Conservation (phyloP, 1,140 invertebrate species). For the Protaetia brevitarsis region DNA sequence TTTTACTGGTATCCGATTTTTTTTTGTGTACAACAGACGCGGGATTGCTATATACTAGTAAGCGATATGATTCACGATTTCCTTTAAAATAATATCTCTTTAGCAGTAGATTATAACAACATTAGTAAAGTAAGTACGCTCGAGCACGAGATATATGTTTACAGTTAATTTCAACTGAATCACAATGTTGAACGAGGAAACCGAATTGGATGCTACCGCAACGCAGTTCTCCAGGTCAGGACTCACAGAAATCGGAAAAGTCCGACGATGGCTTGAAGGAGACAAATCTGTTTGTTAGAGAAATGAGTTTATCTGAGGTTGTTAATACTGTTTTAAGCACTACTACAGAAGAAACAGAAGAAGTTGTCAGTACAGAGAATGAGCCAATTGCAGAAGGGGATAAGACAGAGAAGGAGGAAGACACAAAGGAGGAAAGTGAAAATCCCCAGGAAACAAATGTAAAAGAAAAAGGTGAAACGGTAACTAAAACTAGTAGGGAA, state of each 20-base stretch:
- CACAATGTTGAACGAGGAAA: background rate
- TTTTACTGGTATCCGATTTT: background rate
- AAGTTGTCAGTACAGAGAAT: background rate
- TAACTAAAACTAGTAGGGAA: slow-evolving; percentile 30
- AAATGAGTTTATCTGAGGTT: background rate
- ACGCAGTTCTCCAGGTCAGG: background rate
- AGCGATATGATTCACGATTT: background rate
- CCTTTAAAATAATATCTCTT: background rate
- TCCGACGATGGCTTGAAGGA: background rate
- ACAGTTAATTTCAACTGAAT: background rate
- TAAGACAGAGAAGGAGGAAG: background rate
- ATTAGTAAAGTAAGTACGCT: background rate
- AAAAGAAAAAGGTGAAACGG: background rate
- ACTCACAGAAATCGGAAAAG: background rate
- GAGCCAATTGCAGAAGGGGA: background rate
- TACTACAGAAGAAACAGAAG: background rate
- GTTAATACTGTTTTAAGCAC: background rate
- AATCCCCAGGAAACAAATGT: background rate
- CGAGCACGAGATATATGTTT: background rate
- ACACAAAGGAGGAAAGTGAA: background rate
- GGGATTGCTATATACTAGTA: background rate
- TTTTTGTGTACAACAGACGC: background rate
- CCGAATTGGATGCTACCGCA: background rate
- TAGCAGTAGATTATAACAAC: background rate
- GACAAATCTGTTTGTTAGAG: background rate